Conservation (phyloP, 2,113 vertebrate genomes). For the Maccullochella peelii region DNA sequence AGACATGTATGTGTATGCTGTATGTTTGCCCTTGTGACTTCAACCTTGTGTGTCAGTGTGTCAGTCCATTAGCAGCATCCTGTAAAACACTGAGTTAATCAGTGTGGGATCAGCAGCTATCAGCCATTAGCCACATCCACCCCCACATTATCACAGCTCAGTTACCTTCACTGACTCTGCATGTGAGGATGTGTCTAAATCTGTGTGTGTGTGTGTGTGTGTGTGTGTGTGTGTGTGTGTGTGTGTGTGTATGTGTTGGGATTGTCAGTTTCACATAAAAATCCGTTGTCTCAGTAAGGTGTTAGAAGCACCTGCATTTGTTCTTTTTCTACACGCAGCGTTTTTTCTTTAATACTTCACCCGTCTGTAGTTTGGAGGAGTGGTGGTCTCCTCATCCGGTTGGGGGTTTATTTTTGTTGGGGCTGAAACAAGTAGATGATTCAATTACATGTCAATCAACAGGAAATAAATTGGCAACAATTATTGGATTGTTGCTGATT, state of each 20-base stretch:
- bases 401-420: too few species aligned
- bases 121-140: slow-evolving; percentile 67
- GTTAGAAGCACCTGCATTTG: neutral
- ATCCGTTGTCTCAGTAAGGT: neutral
- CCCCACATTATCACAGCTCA: slow-evolving; percentile 63
- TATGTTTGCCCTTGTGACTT: slow-evolving; percentile 23
- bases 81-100: slow-evolving; percentile 63
- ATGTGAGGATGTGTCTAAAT: slow-evolving; percentile 6
- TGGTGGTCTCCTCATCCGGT: too few species aligned
- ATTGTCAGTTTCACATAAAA: neutral
- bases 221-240: slow-evolving; percentile 2
- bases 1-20: slow-evolving; percentile 2
- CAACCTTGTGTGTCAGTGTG: slow-evolving; percentile 13
- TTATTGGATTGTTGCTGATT: too few species aligned
- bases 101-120: slow-evolving; percentile 70
- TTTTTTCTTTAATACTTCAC: too few species aligned
- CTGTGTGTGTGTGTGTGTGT: slow-evolving; percentile 2
- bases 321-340: too few species aligned
- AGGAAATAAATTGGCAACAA: too few species aligned
- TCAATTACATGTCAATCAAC: too few species aligned
- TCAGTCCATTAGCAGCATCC: slow-evolving; percentile 61
- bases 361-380: too few species aligned
- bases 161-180: slow-evolving; percentile 29
- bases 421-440: too few species aligned
- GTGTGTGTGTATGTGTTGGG: neutral